Evolutionary conservation across 2,888 invertebrate species (phyloP), one percentile per base, ranked within the genome.

Genomic region (Rhimphoctona megacephalus): DNA sequence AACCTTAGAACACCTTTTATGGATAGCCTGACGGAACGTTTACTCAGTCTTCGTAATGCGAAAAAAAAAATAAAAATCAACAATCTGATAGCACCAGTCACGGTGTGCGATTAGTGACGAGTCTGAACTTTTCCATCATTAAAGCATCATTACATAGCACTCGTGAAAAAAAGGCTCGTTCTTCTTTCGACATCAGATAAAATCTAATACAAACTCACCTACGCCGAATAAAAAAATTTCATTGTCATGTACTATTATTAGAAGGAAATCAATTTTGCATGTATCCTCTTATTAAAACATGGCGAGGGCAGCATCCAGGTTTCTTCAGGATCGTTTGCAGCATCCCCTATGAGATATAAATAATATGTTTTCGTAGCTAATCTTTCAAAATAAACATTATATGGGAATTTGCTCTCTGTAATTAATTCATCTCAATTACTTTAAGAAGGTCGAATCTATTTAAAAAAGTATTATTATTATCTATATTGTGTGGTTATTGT

Each of bases 111-210:
- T 61, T 61, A 30, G 61, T 67, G 72, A 74, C 25, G 81, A 66
- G 54, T 43, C 19, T 17, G 39, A 57, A 81, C 25, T 39, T 30
- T 69, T 49, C 25, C 9, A 57, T 25, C 79, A 49, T 69, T 67
- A 46, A 9, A 69, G 9, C n/a, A 69, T 33, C 80, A 36, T 80
- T 81, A 85, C 81, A 25, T 33, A 46, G 66, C 72, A 72, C 43
- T 81, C 77, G 46, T 9, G 19, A 66, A 39, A 49, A 79, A 49
- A n/a, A 22, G 22, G 19, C 70, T 72, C 33, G 66, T 85, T 72
- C 54, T 6, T 72, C 81, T 61, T 72, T 17, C 17, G 30, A 30
- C 2, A 17, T 17, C 6, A 7, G 61, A 30, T 61, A 1, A 61
- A 30, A 61, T 61, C 61, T 30, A 7, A 30, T 6, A 6, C 6